These are phyloP conservation scores for Gavia stellata DNA, from an alignment of 2,113 vertebrate species.

Conservation along the genomic window DNA sequence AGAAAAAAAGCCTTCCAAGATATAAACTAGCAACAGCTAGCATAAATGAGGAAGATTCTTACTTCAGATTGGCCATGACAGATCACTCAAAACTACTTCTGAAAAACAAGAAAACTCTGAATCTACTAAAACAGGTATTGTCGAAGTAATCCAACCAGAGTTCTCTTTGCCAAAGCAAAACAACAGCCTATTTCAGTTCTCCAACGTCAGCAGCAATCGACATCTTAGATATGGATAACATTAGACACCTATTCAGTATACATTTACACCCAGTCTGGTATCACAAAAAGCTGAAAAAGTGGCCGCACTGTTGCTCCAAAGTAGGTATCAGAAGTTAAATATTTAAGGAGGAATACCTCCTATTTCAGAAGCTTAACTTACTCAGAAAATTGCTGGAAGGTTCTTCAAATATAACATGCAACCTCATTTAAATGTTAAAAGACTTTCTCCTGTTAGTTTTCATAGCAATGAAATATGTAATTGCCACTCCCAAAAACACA, in stretches of 20 bases:
- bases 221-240: accelerated
- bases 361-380: not conserved
- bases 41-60: not conserved
- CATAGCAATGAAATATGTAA: not conserved
- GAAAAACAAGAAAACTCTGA: not conserved
- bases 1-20: not conserved
- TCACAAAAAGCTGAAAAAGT: not conserved
- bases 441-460: not conserved
- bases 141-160: not conserved
- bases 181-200: not conserved
- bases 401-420: not conserved
- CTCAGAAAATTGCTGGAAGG: not conserved
- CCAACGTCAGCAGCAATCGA: accelerated
- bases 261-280: not conserved
- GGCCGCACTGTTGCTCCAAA: not conserved
- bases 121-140: not conserved
- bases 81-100: not conserved
- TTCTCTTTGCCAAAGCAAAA: not conserved
- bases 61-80: not conserved
- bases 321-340: not conserved
- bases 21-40: not conserved
- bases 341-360: not conserved
- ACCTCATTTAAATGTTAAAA: not conserved
- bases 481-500: not conserved
- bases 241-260: not conserved